Base-by-base conservation (phyloP, 2,888 invertebrate genomes). In the Nemotelus pantherinus region DNA sequence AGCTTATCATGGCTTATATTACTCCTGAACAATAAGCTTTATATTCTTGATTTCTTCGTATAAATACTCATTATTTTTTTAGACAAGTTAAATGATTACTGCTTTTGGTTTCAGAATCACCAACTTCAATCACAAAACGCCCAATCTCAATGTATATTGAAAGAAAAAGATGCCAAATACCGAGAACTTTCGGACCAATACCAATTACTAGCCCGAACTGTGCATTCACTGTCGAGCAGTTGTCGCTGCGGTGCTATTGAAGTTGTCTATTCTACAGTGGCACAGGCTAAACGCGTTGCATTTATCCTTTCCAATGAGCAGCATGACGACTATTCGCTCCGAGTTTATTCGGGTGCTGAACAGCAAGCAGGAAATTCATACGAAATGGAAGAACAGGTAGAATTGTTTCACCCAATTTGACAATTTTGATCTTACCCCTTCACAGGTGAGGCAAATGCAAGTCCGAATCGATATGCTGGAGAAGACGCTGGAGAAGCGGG, bases 381-480 rank as follows among this genome's bases (percentile, higher is more conserved):
- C 0, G 63, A 80, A 55, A 43, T 65, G 3, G 77, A 80, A 43
- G 80, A 80, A 10, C 53, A 77, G 25, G 80, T 80, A 75, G 57
- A 55, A 9, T 53, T 58, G 53, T 53, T 53, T 6, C 6, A 53
- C 10, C 6, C 10, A 53, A 7, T 53, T 7, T 53, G 53, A 53
- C 6, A 53, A 25, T 25, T 25, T 25, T 25, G 25, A 25, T 25
- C 72, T 55, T 39, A 72, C 47, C 47, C 41, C 9, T 53, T 10
- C n/a, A 9, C 58, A 80, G 78, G 68, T 80, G 9, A 80, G 78
- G 45, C 71, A 79, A 71, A 77, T 77, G 48, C 71, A 80, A 76
- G 76, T 77, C 41, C 77, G 78, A 76, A 80, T 77, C 48, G 71
- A 76, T 44, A 4, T 79, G 4, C 70, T 80, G 0, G 80, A 81